Evolutionary conservation across 2,888 invertebrate genomes (phyloP).

Genomic region (Acleris laterana): DNA sequence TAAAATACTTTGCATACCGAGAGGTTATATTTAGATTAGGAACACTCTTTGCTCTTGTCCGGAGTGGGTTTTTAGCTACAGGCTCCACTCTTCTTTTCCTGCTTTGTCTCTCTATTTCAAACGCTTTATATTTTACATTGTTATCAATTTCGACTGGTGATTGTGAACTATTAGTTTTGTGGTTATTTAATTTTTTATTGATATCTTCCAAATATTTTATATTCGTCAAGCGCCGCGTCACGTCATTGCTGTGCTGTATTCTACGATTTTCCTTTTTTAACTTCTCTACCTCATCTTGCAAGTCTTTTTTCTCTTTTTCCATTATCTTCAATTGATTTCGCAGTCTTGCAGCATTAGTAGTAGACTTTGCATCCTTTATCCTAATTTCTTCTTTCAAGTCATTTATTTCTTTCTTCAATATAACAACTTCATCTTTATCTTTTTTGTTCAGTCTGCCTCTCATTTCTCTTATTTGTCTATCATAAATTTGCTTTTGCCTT

Average conservation of each 20-base stretch:
- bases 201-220: constrained; percentile 91
- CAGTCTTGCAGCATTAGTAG: constrained; percentile 88
- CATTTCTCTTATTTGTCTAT: constrained; percentile 87
- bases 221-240: constrained; percentile 84
- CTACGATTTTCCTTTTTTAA: constrained; percentile 87
- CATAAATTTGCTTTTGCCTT: constrained; percentile 87
- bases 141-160: constrained; percentile 58
- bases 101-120: constrained; percentile 73
- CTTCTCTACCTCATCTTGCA: constrained; percentile 87
- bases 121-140: constrained; percentile 70
- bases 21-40: constrained; percentile 79
- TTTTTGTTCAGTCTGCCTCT: constrained; percentile 87
- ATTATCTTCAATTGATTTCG: constrained; percentile 89
- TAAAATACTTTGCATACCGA: constrained; percentile 80
- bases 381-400: constrained; percentile 87
- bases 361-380: constrained; percentile 89
- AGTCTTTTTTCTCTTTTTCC: constrained; percentile 87
- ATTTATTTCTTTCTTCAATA: constrained; percentile 86
- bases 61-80: constrained; percentile 46
- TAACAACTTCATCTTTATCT: constrained; percentile 88
- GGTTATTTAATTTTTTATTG: constrained; percentile 81
- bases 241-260: constrained; percentile 84
- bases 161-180: constrained; percentile 60
- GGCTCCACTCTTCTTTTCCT: constrained; percentile 56
- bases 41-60: constrained; percentile 77